phyloP scores from a whole-genome alignment of 2,797 vertebrate genomes.

The Aselliscus stoliczkanus region DNA sequence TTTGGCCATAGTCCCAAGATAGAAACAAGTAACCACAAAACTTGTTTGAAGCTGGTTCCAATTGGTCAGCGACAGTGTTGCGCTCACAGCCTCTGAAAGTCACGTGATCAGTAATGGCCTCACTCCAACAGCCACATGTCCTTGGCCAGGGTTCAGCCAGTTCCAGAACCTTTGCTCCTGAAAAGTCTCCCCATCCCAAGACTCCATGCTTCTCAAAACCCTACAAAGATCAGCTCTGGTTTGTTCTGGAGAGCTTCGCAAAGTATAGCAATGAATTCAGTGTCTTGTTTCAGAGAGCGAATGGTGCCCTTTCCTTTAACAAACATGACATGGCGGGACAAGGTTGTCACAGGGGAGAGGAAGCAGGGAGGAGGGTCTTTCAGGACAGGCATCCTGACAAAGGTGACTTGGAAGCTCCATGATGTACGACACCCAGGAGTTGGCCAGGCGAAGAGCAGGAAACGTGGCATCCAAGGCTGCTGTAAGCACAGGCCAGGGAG shows the following conservation, averaged over 20 bases:
- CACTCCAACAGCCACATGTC: background rate
- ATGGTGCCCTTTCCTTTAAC: background rate
- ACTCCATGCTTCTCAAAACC: background rate
- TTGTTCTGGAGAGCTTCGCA: background rate
- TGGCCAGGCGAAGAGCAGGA: background rate
- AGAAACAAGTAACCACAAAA: background rate
- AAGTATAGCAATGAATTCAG: background rate
- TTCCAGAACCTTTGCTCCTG: background rate
- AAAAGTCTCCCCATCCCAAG: background rate
- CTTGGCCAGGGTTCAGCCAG: background rate
- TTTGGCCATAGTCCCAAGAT: background rate
- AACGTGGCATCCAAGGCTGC: background rate
- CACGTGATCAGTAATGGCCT: background rate
- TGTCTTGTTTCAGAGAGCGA: background rate
- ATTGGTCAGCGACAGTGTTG: background rate
- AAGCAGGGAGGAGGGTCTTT: background rate
- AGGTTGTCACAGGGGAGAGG: background rate
- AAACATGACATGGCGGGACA: background rate
- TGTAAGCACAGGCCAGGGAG: background rate
- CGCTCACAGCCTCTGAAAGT: background rate
- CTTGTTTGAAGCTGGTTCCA: background rate
- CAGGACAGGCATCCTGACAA: background rate
- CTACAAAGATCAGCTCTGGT: background rate
- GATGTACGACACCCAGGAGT: background rate
- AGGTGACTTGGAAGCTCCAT: background rate